Base-by-base conservation (phyloP, 2,888 invertebrate species). In the Caenorhabditis macrosperma region DNA sequence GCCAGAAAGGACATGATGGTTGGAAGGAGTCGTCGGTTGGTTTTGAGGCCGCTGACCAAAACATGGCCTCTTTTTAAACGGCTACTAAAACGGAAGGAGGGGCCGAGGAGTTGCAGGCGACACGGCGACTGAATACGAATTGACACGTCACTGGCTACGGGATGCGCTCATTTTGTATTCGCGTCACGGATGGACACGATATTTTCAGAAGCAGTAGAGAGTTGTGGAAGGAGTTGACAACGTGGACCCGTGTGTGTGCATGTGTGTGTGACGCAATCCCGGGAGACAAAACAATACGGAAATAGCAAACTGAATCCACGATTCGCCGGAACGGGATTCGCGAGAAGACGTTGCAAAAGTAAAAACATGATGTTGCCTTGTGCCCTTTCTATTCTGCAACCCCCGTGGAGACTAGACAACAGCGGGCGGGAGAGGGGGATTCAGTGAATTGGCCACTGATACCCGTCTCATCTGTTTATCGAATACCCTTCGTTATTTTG, bases 41-140 rank as follows among this genome's bases (percentile, higher is more conserved):
- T 5, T 38, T 41, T 26, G 20, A n/a, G n/a, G 44, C 20, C 46
- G 50, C 50, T 46, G 50, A 69, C 50, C 59, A 69, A 44, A 69
- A 61, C 59, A 69, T 69, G 57, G n/a, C 28, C 59, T 48, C 55
- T 30, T 59, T 68, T 68, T 50, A 33, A 52, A 28, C 28, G n/a
- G 33, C 52, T 12, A 28, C 26, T 52, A 28, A 68, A 68, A 68
- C 26, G 68, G 28, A 59, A 68, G 5, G 68, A 59, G 48, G 67
- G 59, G 68, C 57, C 59, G 57, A 35, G 35, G 54, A 68, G 68
- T 68, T 68, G 68, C 68, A 68, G 44, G 38, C 48, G 59, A 69
- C 15, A 57, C 68, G 28, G 46, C 57, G 22, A 17, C 20, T 20
- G 69, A 60, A 69, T 69, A 69, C 69, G 60, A 69, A 69, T 69